phyloP scores from a whole-genome alignment of 2,113 vertebrate species.

The Anoura caudifer region DNA sequence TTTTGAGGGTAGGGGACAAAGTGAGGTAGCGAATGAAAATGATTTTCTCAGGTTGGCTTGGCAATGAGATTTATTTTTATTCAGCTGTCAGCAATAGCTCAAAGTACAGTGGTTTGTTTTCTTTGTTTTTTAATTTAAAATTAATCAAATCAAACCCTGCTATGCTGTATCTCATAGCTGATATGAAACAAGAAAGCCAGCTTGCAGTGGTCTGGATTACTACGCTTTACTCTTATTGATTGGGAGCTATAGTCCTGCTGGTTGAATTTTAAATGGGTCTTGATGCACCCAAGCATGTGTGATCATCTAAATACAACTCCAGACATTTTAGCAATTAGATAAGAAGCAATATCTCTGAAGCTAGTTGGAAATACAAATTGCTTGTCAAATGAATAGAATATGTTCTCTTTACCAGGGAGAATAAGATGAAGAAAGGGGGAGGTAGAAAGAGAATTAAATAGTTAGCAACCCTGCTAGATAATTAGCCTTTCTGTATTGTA shows the following conservation, averaged over 20 bases:
- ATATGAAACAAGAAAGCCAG: slow-evolving; percentile 3
- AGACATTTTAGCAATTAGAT: slow-evolving; percentile 33
- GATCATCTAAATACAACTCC: slow-evolving; percentile 27
- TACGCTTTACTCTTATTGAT: not conserved
- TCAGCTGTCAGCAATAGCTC: not conserved
- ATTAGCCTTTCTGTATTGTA: not conserved
- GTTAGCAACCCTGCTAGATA: not conserved
- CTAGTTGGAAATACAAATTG: not conserved
- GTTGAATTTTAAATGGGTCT: slow-evolving; percentile 3
- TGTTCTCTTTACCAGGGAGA: not conserved
- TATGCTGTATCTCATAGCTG: not conserved
- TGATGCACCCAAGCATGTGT: not conserved
- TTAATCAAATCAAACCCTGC: slow-evolving; percentile 42
- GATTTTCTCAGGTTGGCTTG: not conserved
- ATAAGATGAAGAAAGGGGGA: not conserved
- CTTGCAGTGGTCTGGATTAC: not conserved
- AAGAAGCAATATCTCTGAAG: slow-evolving; percentile 35
- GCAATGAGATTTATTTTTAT: slow-evolving; percentile 37
- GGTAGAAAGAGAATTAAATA: not conserved
- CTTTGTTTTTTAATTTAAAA: slow-evolving; percentile 59
- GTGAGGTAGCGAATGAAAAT: slow-evolving; percentile 28
- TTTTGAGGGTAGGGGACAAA: not conserved
- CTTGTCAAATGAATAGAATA: slow-evolving; percentile 25
- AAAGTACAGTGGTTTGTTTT: not conserved
- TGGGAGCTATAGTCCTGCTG: not conserved